Evolutionary conservation across 2,888 invertebrate genomes (phyloP).

Genomic region (Caenorhabditis sp.): DNA sequence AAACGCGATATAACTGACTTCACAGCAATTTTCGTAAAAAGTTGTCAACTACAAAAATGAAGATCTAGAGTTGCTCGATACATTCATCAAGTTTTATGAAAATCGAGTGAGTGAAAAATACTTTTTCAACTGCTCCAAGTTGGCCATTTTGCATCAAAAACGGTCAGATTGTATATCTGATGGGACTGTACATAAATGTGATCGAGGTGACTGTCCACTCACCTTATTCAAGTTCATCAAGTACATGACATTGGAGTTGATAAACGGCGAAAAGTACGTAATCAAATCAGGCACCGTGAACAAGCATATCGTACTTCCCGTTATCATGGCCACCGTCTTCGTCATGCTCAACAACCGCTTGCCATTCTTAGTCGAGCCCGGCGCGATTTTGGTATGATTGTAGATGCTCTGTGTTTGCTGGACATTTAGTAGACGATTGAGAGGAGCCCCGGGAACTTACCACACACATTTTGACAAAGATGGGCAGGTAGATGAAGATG

Average conservation of each 20-base stretch:
- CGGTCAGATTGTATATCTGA: too few relatives aligned
- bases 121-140: too few relatives aligned
- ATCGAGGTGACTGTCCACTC: too few relatives aligned
- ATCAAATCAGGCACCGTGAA: slow-evolving; percentile 70
- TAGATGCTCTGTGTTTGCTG: slow-evolving; percentile 60
- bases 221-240: slow-evolving; percentile 75
- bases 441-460: slow-evolving; percentile 54
- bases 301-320: slow-evolving; percentile 65
- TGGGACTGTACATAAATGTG: too few relatives aligned
- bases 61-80: too few relatives aligned
- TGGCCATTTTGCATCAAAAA: too few relatives aligned
- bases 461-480: slow-evolving; percentile 67
- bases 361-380: slow-evolving; percentile 50
- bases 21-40: too few relatives aligned
- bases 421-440: not conserved
- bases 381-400: slow-evolving; percentile 55
- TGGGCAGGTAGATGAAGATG: slow-evolving; percentile 67
- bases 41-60: too few relatives aligned
- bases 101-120: too few relatives aligned
- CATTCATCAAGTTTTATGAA: too few relatives aligned
- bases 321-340: slow-evolving; percentile 66
- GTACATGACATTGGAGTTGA: slow-evolving; percentile 67
- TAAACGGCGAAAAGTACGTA: slow-evolving; percentile 61
- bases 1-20: too few relatives aligned
- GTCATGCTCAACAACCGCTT: slow-evolving; percentile 63